Evolutionary conservation across 2,888 invertebrate genomes (phyloP).

Genomic region (Leucophenga maculata): DNA sequence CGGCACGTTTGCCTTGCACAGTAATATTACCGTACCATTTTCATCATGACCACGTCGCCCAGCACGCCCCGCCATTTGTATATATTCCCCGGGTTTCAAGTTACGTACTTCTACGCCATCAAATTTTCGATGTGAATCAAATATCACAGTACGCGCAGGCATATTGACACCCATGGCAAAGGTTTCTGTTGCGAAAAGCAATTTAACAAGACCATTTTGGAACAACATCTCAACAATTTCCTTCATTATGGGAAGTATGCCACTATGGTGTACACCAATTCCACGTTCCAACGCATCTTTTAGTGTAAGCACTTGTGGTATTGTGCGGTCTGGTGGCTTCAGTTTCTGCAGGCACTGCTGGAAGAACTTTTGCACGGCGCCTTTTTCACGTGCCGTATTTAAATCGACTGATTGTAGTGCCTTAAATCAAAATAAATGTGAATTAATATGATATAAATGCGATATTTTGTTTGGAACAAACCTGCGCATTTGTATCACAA

Average conservation of each 20-base stretch:
- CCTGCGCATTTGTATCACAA: constrained; percentile 75
- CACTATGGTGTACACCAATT: constrained; percentile 98
- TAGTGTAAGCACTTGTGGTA: constrained; percentile 89
- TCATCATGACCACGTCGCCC: constrained; percentile 93
- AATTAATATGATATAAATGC: too few species aligned
- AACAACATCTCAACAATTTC: constrained; percentile 99
- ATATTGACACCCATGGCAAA: constrained; percentile 99
- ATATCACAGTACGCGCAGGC: constrained; percentile 98
- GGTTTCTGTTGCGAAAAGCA: constrained; percentile 98
- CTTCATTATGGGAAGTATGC: constrained; percentile 97
- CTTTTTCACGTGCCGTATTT: constrained; percentile 88
- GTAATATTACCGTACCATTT: constrained; percentile 94
- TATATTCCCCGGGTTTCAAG: constrained; percentile 93
- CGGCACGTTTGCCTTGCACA: constrained; percentile 88
- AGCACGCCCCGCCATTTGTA: constrained; percentile 98
- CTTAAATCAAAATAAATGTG: constrained; percentile 54
- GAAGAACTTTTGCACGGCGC: constrained; percentile 88
- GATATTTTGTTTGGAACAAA: too few species aligned
- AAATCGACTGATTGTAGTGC: constrained; percentile 81
- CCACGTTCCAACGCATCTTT: constrained; percentile 84
- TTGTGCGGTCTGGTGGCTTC: constrained; percentile 87
- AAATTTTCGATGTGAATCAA: constrained; percentile 92
- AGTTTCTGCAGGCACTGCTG: constrained; percentile 85
- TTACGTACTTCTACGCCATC: constrained; percentile 87
- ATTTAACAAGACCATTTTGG: constrained; percentile 89